Evolutionary conservation across 2,797 vertebrate genomes (phyloP).

Genomic region (Gymnothorax reevesii): DNA sequence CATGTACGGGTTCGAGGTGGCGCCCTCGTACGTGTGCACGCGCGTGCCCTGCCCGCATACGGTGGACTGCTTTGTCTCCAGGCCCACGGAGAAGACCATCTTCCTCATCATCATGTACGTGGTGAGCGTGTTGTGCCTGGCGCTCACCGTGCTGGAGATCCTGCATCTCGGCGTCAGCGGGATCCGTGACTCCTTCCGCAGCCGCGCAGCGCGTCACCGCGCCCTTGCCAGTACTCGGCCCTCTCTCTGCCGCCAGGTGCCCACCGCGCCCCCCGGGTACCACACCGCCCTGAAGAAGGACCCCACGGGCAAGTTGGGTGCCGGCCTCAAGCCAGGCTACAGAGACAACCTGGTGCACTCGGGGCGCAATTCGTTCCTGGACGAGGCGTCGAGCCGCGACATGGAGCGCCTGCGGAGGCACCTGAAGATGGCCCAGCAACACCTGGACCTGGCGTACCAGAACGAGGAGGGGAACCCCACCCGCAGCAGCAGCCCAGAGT

Average conservation of each 20-base stretch:
- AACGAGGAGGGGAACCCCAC: slow-evolving; percentile 70
- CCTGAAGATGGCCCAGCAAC: slow-evolving; percentile 83
- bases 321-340: slow-evolving; percentile 63
- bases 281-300: slow-evolving; percentile 80
- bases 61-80: slow-evolving; percentile 88
- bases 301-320: slow-evolving; percentile 56
- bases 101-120: slow-evolving; percentile 90
- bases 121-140: slow-evolving; percentile 81
- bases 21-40: slow-evolving; percentile 78
- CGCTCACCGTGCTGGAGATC: slow-evolving; percentile 85
- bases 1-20: slow-evolving; percentile 82
- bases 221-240: slow-evolving; percentile 51
- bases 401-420: slow-evolving; percentile 79
- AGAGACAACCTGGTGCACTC: slow-evolving; percentile 65
- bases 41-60: slow-evolving; percentile 88
- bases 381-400: slow-evolving; percentile 65
- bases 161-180: slow-evolving; percentile 84
- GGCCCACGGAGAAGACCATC: slow-evolving; percentile 91
- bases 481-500: slow-evolving; percentile 82
- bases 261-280: slow-evolving; percentile 85
- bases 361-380: slow-evolving; percentile 64
- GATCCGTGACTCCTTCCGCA: slow-evolving; percentile 77
- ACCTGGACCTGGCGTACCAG: slow-evolving; percentile 83
- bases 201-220: slow-evolving; percentile 26
- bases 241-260: slow-evolving; percentile 67